Evolutionary conservation across 2,888 invertebrate genomes (phyloP).

Genomic region (Enoplolaimus lenunculus): DNA sequence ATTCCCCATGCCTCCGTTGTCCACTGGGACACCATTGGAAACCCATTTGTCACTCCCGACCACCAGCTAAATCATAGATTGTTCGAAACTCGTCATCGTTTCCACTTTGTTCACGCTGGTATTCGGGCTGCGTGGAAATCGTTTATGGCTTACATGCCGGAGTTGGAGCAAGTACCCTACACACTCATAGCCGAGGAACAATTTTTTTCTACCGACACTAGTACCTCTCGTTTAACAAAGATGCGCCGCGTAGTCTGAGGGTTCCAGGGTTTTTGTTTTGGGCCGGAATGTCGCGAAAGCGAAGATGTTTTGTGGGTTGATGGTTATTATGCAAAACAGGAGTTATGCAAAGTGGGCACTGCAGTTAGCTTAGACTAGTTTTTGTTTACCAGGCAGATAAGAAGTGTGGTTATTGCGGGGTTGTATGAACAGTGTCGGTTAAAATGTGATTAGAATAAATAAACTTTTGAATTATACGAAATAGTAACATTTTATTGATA

Average conservation of each 20-base stretch:
- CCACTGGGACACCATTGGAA: background rate
- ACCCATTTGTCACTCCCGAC: background rate
- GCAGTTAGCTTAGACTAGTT: no score
- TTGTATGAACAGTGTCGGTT: background rate
- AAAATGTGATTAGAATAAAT: background rate
- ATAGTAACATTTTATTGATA: background rate
- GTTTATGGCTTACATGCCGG: background rate
- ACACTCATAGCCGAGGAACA: background rate
- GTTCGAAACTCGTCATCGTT: background rate
- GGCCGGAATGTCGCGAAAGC: slow-evolving; percentile 1
- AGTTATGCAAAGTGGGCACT: no score
- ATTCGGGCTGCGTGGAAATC: background rate
- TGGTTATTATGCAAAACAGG: background rate
- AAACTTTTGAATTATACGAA: background rate
- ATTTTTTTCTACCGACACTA: background rate
- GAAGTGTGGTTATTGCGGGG: background rate
- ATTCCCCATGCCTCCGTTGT: background rate
- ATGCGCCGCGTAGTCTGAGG: background rate
- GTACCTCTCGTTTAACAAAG: background rate
- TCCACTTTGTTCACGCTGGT: background rate
- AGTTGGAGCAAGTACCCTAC: background rate
- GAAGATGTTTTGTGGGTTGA: no score
- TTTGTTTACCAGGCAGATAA: no score
- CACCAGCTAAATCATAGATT: background rate
- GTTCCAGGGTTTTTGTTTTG: background rate